phyloP scores from a whole-genome alignment of 2,888 invertebrate species.

The Lamellibrachia satsuma region DNA sequence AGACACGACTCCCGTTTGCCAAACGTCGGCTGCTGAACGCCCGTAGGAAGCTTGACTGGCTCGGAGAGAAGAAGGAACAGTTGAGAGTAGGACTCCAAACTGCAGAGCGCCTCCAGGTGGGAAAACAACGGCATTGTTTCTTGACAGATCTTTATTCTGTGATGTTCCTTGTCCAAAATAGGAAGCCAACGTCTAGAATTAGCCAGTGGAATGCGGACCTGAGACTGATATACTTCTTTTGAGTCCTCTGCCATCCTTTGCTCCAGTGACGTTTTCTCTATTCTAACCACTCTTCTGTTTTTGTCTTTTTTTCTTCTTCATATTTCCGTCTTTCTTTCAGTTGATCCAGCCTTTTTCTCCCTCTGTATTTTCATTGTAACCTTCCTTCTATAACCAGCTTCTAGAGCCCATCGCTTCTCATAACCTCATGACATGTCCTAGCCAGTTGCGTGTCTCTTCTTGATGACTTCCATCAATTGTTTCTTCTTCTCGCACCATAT shows the following conservation, averaged over 20 bases:
- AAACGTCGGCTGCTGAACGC: slow-evolving; percentile 47
- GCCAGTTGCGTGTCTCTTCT: too few species aligned
- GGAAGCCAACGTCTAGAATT: too few species aligned
- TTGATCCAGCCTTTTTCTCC: background rate
- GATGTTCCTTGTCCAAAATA: background rate
- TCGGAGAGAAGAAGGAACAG: slow-evolving; percentile 46
- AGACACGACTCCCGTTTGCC: slow-evolving; percentile 48
- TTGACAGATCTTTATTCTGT: background rate
- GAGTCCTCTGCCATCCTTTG: background rate
- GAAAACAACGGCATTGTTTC: background rate
- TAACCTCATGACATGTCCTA: background rate
- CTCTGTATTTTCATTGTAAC: background rate
- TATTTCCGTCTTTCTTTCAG: background rate
- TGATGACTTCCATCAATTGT: too few species aligned
- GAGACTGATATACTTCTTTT: background rate
- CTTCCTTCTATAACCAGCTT: background rate
- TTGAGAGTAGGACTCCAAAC: slow-evolving; percentile 35
- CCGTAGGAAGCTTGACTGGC: slow-evolving; percentile 51
- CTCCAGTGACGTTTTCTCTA: background rate
- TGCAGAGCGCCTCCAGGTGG: background rate
- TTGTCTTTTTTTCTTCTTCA: background rate
- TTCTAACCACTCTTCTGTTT: background rate
- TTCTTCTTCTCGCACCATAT: too few species aligned
- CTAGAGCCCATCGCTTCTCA: background rate
- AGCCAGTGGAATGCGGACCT: background rate